phyloP scores from a whole-genome alignment of 2,113 vertebrate species.

The Mastomys coucha region DNA sequence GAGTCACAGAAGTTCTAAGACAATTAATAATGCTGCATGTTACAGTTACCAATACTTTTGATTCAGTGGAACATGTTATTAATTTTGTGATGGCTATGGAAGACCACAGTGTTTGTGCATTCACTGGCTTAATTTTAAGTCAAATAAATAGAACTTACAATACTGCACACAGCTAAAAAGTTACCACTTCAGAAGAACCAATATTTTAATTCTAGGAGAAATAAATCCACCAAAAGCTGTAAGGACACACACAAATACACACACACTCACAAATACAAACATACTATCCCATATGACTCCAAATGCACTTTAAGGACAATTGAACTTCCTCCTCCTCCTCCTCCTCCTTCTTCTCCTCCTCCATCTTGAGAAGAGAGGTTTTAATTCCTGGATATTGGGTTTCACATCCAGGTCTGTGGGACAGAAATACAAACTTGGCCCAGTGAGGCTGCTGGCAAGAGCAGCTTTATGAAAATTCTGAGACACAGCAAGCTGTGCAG shows the following conservation, averaged over 20 bases:
- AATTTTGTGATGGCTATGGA: slow-evolving; percentile 34
- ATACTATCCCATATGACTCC: slow-evolving; percentile 47
- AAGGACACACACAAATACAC: neutral
- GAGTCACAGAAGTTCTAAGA: too few relatives aligned
- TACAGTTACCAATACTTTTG: neutral
- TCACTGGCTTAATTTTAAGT: slow-evolving; percentile 58
- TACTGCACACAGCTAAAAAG: slow-evolving; percentile 51
- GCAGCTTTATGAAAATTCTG: slow-evolving; percentile 70
- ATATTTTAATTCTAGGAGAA: slow-evolving; percentile 66
- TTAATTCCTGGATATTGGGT: slow-evolving; percentile 53
- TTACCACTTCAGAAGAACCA: slow-evolving; percentile 52
- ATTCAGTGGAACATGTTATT: slow-evolving; percentile 45
- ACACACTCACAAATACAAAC: neutral
- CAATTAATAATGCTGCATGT: neutral
- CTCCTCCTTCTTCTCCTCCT: neutral
- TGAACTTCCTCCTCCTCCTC: neutral
- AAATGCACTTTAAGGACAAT: slow-evolving; percentile 70
- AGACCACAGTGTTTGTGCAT: neutral
- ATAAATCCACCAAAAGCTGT: slow-evolving; percentile 47
- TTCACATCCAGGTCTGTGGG: slow-evolving; percentile 46
- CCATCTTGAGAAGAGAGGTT: neutral
- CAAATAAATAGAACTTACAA: slow-evolving; percentile 59
- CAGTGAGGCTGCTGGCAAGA: slow-evolving; percentile 36
- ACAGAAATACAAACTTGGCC: slow-evolving; percentile 60
- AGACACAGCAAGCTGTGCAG: slow-evolving; percentile 61